phyloP scores from a whole-genome alignment of 2,888 invertebrate species.

The Melieria picta region DNA sequence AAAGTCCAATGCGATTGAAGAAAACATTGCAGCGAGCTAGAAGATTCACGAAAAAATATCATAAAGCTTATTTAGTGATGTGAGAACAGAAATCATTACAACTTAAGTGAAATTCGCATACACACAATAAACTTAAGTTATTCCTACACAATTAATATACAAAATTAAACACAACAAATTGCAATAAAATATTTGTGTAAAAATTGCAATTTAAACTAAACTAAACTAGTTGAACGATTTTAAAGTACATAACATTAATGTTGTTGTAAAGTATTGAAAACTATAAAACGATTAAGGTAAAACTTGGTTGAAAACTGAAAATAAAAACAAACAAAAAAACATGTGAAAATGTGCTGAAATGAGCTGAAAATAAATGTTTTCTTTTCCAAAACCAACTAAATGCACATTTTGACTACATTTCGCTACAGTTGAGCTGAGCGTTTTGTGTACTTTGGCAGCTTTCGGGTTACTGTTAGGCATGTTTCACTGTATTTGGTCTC shows the following conservation, averaged over 20 bases:
- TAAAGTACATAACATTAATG: neutral
- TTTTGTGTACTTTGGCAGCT: no score
- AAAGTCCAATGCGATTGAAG: no score
- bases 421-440: no score
- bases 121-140: neutral
- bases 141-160: slow-evolving; percentile 9
- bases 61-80: neutral
- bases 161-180: slow-evolving; percentile 10
- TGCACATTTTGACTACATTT: neutral
- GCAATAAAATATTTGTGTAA: neutral
- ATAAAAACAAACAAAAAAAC: neutral
- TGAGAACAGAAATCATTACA: neutral
- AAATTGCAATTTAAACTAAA: neutral
- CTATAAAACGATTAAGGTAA: neutral
- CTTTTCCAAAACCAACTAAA: neutral
- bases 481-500: neutral
- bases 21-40: no score
- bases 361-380: neutral
- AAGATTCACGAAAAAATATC: neutral
- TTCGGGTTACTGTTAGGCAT: no score
- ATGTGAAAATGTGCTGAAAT: neutral
- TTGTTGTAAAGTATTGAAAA: neutral
- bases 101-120: no score
- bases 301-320: neutral
- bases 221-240: neutral